Evolutionary conservation across 1,140 invertebrate species (phyloP).

Genomic region (Megalonaias nervosa): DNA sequence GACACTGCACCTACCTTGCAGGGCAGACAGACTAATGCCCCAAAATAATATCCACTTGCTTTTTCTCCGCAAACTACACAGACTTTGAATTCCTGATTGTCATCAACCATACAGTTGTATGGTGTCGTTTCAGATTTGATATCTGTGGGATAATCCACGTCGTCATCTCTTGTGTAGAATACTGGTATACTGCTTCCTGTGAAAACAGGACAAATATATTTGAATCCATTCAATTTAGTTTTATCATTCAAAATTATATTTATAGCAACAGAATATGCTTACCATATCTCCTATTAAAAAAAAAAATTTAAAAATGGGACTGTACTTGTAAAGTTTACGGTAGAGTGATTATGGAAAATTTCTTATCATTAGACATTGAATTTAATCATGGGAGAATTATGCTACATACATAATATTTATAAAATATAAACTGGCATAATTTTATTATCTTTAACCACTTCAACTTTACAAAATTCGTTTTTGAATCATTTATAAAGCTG

Average conservation of each 20-base stretch:
- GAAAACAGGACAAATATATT: not conserved
- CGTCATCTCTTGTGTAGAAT: slow-evolving; percentile 42
- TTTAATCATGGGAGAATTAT: no score
- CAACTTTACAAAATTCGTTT: no score
- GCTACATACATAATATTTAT: no score
- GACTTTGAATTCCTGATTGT: slow-evolving; percentile 47
- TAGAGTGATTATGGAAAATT: not conserved
- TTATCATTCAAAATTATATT: not conserved
- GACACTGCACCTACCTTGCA: slow-evolving; percentile 66
- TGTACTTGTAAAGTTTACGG: not conserved
- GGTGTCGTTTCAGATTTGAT: slow-evolving; percentile 51
- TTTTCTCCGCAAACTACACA: slow-evolving; percentile 70
- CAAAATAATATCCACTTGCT: slow-evolving; percentile 73
- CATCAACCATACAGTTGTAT: slow-evolving; percentile 41
- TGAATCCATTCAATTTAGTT: not conserved
- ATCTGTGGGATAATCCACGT: slow-evolving; percentile 56
- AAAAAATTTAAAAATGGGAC: not conserved
- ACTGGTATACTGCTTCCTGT: slow-evolving; percentile 13
- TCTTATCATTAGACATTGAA: no score
- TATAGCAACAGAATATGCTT: not conserved
- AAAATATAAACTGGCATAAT: no score
- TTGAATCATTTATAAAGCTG: no score
- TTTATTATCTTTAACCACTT: no score
- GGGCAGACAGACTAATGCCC: slow-evolving; percentile 72
- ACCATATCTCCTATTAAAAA: not conserved